These are phyloP conservation scores for Macrobrachium rosenbergii DNA, from an alignment of 1,140 invertebrate species.

Conservation along the genomic window DNA sequence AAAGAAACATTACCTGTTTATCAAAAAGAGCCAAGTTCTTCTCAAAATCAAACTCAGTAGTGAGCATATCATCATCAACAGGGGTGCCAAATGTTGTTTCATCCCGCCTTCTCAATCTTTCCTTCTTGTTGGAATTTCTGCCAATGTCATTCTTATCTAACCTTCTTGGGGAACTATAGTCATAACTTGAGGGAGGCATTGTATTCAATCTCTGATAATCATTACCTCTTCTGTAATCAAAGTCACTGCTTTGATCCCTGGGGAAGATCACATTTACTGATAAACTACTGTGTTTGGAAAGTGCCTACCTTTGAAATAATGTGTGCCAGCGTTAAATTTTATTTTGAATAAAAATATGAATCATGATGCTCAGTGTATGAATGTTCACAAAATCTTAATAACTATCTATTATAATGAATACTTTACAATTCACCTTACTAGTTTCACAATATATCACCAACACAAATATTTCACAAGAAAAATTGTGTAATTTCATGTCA, in stretches of 20 bases:
- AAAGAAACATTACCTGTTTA: slow-evolving; percentile 75
- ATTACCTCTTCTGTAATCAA: slow-evolving; percentile 18
- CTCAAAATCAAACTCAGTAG: slow-evolving; percentile 93
- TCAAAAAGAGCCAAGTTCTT: slow-evolving; percentile 92
- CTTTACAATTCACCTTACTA: no score
- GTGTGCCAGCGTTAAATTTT: no score
- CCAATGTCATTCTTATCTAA: slow-evolving; percentile 27
- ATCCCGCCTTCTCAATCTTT: slow-evolving; percentile 69
- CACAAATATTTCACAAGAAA: no score
- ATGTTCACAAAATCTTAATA: no score
- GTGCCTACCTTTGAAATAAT: no score
- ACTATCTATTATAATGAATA: no score
- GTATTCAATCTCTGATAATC: slow-evolving; percentile 33
- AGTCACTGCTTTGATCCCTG: background rate
- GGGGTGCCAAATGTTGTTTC: slow-evolving; percentile 77
- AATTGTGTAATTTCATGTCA: no score
- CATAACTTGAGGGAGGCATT: background rate
- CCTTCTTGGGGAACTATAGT: slow-evolving; percentile 50
- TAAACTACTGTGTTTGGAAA: no score
- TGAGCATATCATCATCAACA: slow-evolving; percentile 73
- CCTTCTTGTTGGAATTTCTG: slow-evolving; percentile 38
- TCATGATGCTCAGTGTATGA: no score
- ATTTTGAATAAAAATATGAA: no score
- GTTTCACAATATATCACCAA: no score
- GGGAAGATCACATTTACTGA: background rate